Base-by-base conservation (phyloP, 2,888 invertebrate species). In the Cryptus armator region DNA sequence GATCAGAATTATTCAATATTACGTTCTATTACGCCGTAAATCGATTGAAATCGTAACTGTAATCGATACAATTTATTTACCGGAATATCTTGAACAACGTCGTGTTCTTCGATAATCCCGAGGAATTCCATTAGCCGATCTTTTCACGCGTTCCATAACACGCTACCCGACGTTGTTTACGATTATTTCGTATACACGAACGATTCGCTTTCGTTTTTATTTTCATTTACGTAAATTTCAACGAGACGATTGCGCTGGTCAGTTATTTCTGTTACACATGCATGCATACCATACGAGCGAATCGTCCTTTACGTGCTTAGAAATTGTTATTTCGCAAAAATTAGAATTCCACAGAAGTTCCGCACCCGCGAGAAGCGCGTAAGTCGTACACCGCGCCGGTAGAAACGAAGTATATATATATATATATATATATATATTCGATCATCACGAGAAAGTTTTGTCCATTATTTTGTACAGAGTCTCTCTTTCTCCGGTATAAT, bases 361-460 rank as follows among this genome's bases (percentile, higher is more conserved):
- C 43, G 29, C 29, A 32, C 43, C 46, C 24, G 59, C 43, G n/a
- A n/a, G 37, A 64, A 64, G 32, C 14, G 37, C 56, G 56, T 56
- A 56, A 16, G 56, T 56, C 56, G 56, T n/a, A 37, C 37, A 9
- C 37, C 37, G 37, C 37, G 37, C 37, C 37, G 37, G 37, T 37
- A 37, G 37, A 37, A 37, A 9, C 37, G 37, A 9, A 37, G 37
- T 37, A 24, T 24, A 24, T 24, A 24, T 24, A 24, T 24, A 24
- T 7, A 24, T 24, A 24, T 24, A 24, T 24, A 24, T 24, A 24
- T 24, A 24, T 24, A 24, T 24, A 37, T 37, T 37, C 56, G 62
- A 71, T 74, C 72, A 67, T 74, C 72, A 56, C 72, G 84, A 74
- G 81, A 81, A 84, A 84, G 84, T 81, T 84, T 81, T 64, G 81